These are phyloP conservation scores for Mechanitis messenoides DNA, from an alignment of 2,888 invertebrate species.

Conservation along the genomic window DNA sequence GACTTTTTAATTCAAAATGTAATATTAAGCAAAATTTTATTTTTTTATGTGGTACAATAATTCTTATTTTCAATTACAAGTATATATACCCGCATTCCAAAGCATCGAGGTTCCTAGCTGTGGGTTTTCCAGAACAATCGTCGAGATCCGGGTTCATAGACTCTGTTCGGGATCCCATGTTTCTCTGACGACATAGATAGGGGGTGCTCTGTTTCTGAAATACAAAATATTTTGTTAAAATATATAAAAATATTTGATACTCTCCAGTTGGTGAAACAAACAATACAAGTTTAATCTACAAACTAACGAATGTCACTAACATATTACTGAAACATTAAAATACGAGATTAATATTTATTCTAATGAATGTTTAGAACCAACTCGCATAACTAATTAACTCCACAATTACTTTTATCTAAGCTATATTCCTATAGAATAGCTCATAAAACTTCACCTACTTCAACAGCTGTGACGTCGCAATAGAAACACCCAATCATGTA, in stretches of 20 bases:
- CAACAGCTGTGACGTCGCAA: too few species aligned
- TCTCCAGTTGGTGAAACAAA: neutral
- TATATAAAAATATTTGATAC: neutral
- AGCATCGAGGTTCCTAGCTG: constrained; percentile 61
- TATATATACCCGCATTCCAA: constrained; percentile 65
- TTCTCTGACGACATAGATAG: constrained; percentile 88
- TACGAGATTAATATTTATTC: too few species aligned
- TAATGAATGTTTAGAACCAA: too few species aligned
- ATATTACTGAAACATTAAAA: too few species aligned
- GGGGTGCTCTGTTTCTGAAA: constrained; percentile 77
- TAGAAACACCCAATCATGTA: too few species aligned
- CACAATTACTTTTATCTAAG: too few species aligned
- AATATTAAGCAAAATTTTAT: too few species aligned
- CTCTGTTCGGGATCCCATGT: constrained; percentile 76
- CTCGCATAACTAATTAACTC: too few species aligned
- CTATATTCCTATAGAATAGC: neutral
- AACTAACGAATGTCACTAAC: too few species aligned
- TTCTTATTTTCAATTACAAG: constrained; percentile 28
- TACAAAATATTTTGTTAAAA: neutral
- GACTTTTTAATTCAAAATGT: neutral
- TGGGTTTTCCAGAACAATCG: constrained; percentile 33
- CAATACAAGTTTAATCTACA: too few species aligned
- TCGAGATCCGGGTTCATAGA: constrained; percentile 56
- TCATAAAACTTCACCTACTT: neutral
- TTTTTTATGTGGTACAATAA: too few species aligned